Evolutionary conservation across 2,113 vertebrate genomes (phyloP), one percentile per base, ranked within the genome.

Genomic region (Anarhynchus alexandrinus): DNA sequence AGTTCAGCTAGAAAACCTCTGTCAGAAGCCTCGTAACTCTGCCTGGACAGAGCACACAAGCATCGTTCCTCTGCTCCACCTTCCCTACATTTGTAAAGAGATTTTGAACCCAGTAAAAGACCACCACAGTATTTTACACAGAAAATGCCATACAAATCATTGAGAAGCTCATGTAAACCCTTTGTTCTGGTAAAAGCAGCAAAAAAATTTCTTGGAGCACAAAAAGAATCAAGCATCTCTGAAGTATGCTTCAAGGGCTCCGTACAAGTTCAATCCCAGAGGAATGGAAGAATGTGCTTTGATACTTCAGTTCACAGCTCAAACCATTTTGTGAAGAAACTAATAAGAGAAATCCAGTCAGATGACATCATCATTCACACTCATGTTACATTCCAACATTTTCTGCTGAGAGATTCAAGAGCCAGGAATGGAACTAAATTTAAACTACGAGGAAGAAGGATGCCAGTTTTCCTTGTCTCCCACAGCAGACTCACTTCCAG

Each of bases 321-420:
- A 51, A 72, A 79, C 22, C 55, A 7, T 83, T 92, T 20, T 59
- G 49, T 16, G 4, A 91, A 86, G 70, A 65, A 89, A 82, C 83
- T 71, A 70, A 19, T 47, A 83, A 61, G 69, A 94, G 83, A 96
- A 96, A 95, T 93, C 94, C 96, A 96, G 87, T 16, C 91, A 85
- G 84, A 67, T 95, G 96, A 96, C 93, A 85, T 95, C 91, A 95
- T 9, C 66, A 70, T 64, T 45, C 86, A 86, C 38, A 87, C 91
- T 93, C 81, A 43, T 76, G 78, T 84, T 91, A 72, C 93, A 87
- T 91, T 93, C 96, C 94, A 94, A 7, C 21, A 64, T 59, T 91
- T 93, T 91, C 62, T 85, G 69, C 83, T 38, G 52, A 93, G 80
- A 61, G 49, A 90, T 69, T 88, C 8, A 23, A 76, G 86, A 93